Percentiles rank a stretch among this genome's conserved stretches.
These are phyloP conservation scores for Psix sp. DNA, from an alignment of 1,140 invertebrate species.

Conservation along the genomic window DNA sequence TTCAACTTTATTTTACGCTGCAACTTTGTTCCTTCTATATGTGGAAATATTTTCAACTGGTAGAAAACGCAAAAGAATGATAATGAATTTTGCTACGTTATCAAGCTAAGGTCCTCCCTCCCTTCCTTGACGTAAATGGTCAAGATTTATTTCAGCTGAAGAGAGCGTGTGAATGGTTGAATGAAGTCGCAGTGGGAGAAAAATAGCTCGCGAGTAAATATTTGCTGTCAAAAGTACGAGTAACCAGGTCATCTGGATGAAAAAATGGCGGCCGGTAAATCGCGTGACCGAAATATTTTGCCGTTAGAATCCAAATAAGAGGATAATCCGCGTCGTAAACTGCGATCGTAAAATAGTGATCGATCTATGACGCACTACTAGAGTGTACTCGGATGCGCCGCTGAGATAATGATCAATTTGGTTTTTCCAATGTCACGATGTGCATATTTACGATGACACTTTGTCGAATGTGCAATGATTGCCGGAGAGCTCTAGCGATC, in stretches of 20 bases:
- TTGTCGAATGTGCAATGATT: slow-evolving; percentile 22
- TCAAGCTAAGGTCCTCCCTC: too few relatives aligned
- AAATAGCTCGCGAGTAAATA: neutral
- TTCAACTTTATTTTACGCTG: too few relatives aligned
- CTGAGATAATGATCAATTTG: slow-evolving; percentile 40
- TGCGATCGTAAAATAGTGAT: slow-evolving; percentile 29
- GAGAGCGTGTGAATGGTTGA: too few relatives aligned
- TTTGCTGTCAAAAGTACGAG: neutral
- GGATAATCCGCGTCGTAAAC: slow-evolving; percentile 33
- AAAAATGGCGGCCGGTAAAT: slow-evolving; percentile 14
- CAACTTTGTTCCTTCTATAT: too few relatives aligned
- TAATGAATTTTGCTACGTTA: too few relatives aligned
- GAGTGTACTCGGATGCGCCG: slow-evolving; percentile 5
- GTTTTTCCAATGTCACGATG: slow-evolving; percentile 14
- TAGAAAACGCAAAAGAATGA: too few relatives aligned
- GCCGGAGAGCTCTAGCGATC: slow-evolving; percentile 15
- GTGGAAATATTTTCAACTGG: too few relatives aligned
- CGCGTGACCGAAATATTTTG: slow-evolving; percentile 9
- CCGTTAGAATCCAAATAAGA: slow-evolving; percentile 17
- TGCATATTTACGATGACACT: slow-evolving; percentile 40
- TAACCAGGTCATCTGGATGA: slow-evolving; percentile 1
- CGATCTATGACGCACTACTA: slow-evolving; percentile 10
- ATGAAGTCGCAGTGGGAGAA: neutral
- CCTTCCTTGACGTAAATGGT: too few relatives aligned
- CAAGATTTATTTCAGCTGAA: too few relatives aligned